Conservation (phyloP, 1,140 invertebrate species). For the Samia ricini region DNA sequence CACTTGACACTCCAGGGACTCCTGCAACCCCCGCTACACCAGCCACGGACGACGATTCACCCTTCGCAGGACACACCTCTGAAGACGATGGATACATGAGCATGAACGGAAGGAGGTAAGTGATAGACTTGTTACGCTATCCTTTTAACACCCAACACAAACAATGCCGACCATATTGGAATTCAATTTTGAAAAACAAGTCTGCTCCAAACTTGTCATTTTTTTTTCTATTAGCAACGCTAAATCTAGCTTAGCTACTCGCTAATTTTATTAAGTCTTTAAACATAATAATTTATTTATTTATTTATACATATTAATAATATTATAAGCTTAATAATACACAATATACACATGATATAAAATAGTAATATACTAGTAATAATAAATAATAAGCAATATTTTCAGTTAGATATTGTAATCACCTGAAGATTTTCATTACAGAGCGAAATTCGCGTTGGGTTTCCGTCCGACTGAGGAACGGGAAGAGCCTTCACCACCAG, state of each 20-base stretch:
- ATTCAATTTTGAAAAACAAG: too few relatives aligned
- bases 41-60: conserved; percentile 83
- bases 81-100: conserved; percentile 94
- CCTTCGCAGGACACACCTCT: conserved; percentile 87
- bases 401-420: neutral
- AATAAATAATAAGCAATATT: neutral
- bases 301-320: too few relatives aligned
- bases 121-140: neutral
- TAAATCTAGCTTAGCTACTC: too few relatives aligned
- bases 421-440: conserved; percentile 39
- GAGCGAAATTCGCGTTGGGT: conserved; percentile 83
- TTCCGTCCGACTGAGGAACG: conserved; percentile 83
- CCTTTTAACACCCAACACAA: neutral
- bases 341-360: too few relatives aligned
- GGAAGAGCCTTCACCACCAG: conserved; percentile 78
- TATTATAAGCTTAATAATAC: too few relatives aligned
- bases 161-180: neutral
- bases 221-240: too few relatives aligned
- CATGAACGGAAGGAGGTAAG: conserved; percentile 87
- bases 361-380: too few relatives aligned
- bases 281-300: too few relatives aligned
- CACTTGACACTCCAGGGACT: conserved; percentile 56
- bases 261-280: too few relatives aligned
- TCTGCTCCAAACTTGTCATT: too few relatives aligned
- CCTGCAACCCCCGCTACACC: conserved; percentile 72